Evolutionary conservation across 1,140 invertebrate species (phyloP), one percentile per base, ranked within the genome.

Genomic region (Nixonia krombeini): DNA sequence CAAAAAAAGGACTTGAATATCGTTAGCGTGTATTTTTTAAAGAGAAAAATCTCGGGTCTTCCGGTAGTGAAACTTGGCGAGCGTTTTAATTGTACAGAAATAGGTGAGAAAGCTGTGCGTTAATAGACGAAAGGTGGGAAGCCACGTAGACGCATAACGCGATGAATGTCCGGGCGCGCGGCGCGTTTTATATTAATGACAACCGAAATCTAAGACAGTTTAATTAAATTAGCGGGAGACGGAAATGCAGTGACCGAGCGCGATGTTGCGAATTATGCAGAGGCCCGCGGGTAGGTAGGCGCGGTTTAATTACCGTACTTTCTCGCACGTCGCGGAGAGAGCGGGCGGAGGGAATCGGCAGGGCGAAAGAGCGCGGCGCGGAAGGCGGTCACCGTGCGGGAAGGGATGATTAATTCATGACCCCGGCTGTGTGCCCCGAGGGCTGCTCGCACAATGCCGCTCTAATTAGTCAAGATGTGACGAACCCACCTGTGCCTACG

Each of bases 391-490:
- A 67, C 58, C 45, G 64, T 62, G 51, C 66, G 63, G 61, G 49
- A 57, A 62, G 52, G 47, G 65, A 77, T 77, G 74, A 78, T 80
- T 76, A 80, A 79, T 79, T 79, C 77, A 77, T 74, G 75, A 74
- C 72, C 69, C 42, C 52, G 52, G 62, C 40, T 59, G n/a, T n/a
- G n/a, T n/a, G 58, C 61, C 72, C 73, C 52, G 64, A 62, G 76
- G 72, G 70, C 67, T 70, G 62, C 50, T 63, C 70, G 66, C 70
- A 79, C 77, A 79, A 76, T 77, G 71, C 69, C 66, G 58, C 40
- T 69, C 73, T 79, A 79, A 79, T 79, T 79, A 77, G 75, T 76
- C 75, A 77, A 79, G 74, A 79, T 76, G 74, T 74, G 73, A 74
- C 72, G 69, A 71, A 74, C 58, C 72, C 73, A 74, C 70, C 71